Evolutionary conservation across 2,113 vertebrate species (phyloP), one percentile per base, ranked within the genome.

Genomic region (Amazona guildingii): DNA sequence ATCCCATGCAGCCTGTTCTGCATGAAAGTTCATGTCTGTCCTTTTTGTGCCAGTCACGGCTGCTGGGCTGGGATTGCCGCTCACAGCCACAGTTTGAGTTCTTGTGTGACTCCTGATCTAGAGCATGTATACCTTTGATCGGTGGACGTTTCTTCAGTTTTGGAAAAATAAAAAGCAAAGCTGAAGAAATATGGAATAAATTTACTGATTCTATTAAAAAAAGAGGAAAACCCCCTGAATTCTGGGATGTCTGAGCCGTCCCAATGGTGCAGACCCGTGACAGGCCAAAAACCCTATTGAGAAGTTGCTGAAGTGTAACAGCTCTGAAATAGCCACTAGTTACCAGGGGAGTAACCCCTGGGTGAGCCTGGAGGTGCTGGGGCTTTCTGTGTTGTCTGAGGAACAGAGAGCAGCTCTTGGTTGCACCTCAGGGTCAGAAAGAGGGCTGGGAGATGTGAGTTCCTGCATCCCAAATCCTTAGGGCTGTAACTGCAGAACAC

Each of bases 1-100:
- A 17, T 49, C n/a, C 33, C 20, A 81, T 74, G 54, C 44, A 48
- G 20, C 44, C 46, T 75, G n/a, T 27, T 82, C 37, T 39, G 0
- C 4, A 63, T 37, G 35, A 83, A 35, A 44, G 29, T 24, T 44
- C 7, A 41, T 0, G 2, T 46, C 2, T 46, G 13, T 44, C 37
- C 31, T 43, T 49, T 87, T 19, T 7, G 4, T 44, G 46, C 77
- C 0, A 57, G n/a, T 44, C 31, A 19, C 0, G 0, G 44, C 17
- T 77, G 35, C 31, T 69, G 39, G 23, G 57, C 23, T 1, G 0
- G 28, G 51, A 55, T 63, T 92, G n/a, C 75, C 59, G 41, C 61
- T 49, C 55, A 48, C 5, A 64, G 57, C 20, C 39, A 51, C 19
- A 12, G 37, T 57, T 19, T 55, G 44, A 83, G 80, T 57, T 57